Evolutionary conservation across 2,888 invertebrate species (phyloP).

Genomic region (Epirrhoe alternata): DNA sequence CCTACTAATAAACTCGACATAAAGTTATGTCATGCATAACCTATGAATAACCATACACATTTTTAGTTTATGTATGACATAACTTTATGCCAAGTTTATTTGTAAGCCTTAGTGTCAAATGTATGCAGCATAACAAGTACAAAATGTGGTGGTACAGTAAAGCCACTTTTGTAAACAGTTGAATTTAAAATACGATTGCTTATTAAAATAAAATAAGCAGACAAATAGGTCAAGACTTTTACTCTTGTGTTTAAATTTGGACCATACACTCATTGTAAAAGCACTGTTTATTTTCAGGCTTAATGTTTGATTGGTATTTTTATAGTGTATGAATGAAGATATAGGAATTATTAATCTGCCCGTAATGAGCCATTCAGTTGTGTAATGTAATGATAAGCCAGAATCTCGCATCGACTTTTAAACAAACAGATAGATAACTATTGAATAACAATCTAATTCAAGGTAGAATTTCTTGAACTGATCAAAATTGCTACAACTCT

Average conservation of each 20-base stretch:
- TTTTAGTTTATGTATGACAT: no score
- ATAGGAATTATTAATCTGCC: slow-evolving; percentile 21
- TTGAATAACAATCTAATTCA: neutral
- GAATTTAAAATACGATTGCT: neutral
- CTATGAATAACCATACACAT: no score
- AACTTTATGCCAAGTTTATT: no score
- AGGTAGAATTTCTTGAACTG: neutral
- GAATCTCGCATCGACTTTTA: neutral
- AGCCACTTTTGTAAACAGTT: neutral
- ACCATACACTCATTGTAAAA: slow-evolving; percentile 49
- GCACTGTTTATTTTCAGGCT: slow-evolving; percentile 50
- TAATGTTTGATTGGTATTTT: slow-evolving; percentile 38
- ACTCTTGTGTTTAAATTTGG: slow-evolving; percentile 54
- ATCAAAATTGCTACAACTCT: slow-evolving; percentile 17
- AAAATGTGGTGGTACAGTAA: neutral
- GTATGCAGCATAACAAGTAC: neutral
- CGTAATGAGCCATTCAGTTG: slow-evolving; percentile 6
- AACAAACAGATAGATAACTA: slow-evolving; percentile 1
- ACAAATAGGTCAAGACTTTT: slow-evolving; percentile 60
- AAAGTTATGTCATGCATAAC: no score
- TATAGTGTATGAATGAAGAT: slow-evolving; percentile 40
- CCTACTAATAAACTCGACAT: no score
- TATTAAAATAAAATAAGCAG: slow-evolving; percentile 36
- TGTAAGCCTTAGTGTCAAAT: neutral
- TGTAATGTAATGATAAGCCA: slow-evolving; percentile 1